Conservation (phyloP, 2,888 invertebrate species). For the Aphrophora alni region DNA sequence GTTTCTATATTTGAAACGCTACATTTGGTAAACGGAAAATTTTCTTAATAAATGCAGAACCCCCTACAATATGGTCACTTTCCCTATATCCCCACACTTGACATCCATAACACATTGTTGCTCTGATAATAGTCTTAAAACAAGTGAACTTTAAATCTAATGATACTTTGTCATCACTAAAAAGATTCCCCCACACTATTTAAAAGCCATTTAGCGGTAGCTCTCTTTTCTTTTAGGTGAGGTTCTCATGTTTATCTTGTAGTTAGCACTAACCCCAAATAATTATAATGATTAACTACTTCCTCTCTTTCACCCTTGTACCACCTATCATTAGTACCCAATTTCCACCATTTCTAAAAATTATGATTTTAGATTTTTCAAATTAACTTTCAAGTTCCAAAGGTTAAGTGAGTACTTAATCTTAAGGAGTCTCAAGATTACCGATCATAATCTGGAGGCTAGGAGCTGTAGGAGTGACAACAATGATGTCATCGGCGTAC, state of each 20-base stretch:
- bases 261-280: constrained; percentile 4
- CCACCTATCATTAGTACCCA: neutral
- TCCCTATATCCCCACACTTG: too few species aligned
- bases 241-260: neutral
- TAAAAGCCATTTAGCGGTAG: neutral
- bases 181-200: too few species aligned
- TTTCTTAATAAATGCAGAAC: too few species aligned
- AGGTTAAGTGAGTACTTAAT: too few species aligned
- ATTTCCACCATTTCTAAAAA: constrained; percentile 29
- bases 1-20: too few species aligned
- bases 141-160: too few species aligned
- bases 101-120: too few species aligned
- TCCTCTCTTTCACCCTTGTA: neutral
- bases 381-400: constrained; percentile 35
- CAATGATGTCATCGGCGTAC: constrained; percentile 30
- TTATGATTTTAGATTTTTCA: constrained; percentile 36
- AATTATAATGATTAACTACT: constrained; percentile 21
- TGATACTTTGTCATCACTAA: too few species aligned
- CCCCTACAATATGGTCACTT: too few species aligned
- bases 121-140: too few species aligned
- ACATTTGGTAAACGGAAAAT: too few species aligned
- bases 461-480: constrained; percentile 12
- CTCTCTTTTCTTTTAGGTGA: constrained; percentile 3
- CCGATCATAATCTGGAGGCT: constrained; percentile 30
- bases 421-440: too few species aligned